Evolutionary conservation across 2,113 vertebrate genomes (phyloP), one percentile per base, ranked within the genome.

Genomic region (Salvelinus alpinus): DNA sequence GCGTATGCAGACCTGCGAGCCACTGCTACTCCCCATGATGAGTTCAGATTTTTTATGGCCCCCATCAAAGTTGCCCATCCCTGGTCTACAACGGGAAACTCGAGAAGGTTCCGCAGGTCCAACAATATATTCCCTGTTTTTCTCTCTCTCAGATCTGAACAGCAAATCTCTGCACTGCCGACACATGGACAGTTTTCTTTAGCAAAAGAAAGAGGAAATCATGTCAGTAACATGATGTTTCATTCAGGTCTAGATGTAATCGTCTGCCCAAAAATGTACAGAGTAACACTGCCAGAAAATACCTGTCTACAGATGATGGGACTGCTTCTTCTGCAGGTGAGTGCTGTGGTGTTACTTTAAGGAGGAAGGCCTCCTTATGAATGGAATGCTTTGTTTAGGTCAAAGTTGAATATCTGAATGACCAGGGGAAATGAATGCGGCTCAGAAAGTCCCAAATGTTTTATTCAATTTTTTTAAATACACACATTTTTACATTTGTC

Each of bases 81-180:
- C 38, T 44, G 38, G 38, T 44, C 9, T 44, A 48, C 69, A 34
- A 22, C 59, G 20, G 34, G 76, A 65, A 71, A 77, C 69, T 25
- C 27, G 31, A 64, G 66, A 18, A 65, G 34, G 62, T 11, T 66
- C 38, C 3, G 2, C 6, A 64, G 13, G 25, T 16, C 11, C 54
- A 60, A 69, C 34, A 60, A 59, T 4, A 47, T 24, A 29, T 57
- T 44, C 51, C 51, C 51, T 54, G 59, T 62, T 22, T 3, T 34
- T 54, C 48, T 62, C n/a, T 62, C 16, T 62, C n/a, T 62, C 59
- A 62, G 20, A 62, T 8, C 7, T 62, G 59, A 62, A 22, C 59
- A 62, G 59, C 59, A 62, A 22, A 62, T 62, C 59, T 62, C 59
- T 62, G 8, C n/a, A 9, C 18, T 22, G 59, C 20, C 13, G n/a